Evolutionary conservation across 2,888 invertebrate species (phyloP), one percentile per base, ranked within the genome.

Genomic region (Nebria salina): DNA sequence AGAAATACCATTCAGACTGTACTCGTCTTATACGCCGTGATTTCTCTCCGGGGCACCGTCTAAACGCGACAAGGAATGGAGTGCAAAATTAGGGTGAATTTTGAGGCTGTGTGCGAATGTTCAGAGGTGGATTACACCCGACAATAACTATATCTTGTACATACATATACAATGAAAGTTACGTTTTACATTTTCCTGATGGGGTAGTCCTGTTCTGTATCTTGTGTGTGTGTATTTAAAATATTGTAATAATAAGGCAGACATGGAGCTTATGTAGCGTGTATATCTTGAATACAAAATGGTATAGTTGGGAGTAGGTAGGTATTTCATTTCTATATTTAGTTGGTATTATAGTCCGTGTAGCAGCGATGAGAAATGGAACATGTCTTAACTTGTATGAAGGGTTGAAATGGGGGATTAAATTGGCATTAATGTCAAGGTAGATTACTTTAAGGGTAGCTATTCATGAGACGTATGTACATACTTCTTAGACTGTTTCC

Each of bases 211-310:
- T 34, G 34, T 34, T 34, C 34, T 34, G 34, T 34, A 34, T 34
- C 34, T 34, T 65, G 76, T 64, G n/a, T 43, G 41, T 72, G 26
- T 70, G 26, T 76, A 76, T 76, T 70, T 76, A 76, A 76, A 76
- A 76, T 66, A 76, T 68, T 76, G 76, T 76, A 76, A 76, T 76
- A 76, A 70, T 41, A 65, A 13, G 9, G 75, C 13, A 54, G 54
- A 68, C 77, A 70, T 70, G 72, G 70, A 72, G 65, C n/a, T 76
- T 65, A 76, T 66, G 66, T 3, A 43, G 42, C 73, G 13, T 13
- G n/a, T 73, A 73, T 73, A 73, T 73, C 73, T 73, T 73, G 73
- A 9, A 34, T 54, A 34, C 34, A 34, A 34, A 34, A 34, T 34
- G 34, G 34, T 34, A 4, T 34, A 34, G 34, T 34, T 34, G 5